Evolutionary conservation across 2,888 invertebrate species (phyloP).

Genomic region (Steinernema hermaphroditum): DNA sequence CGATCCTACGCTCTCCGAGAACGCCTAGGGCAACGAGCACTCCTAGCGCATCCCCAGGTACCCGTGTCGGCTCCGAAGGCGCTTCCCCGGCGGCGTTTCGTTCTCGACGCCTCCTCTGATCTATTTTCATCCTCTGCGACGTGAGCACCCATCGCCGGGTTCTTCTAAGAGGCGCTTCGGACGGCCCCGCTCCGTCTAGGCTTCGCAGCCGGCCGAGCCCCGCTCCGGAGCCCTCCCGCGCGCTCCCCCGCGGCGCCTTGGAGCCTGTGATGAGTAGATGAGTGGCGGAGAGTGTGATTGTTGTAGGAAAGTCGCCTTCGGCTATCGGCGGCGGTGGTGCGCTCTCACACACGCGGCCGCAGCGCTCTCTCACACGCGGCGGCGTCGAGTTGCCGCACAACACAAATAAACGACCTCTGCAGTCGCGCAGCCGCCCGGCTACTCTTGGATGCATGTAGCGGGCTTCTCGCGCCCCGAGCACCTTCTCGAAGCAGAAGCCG

Average conservation of each 20-base stretch:
- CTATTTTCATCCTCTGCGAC: slow-evolving; percentile 25
- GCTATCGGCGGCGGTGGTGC: slow-evolving; percentile 5
- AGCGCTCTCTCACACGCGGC: slow-evolving; percentile 12
- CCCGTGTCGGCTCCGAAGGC: too few relatives aligned
- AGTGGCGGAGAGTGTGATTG: too few relatives aligned
- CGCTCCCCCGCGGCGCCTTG: too few relatives aligned
- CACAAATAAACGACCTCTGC: slow-evolving; percentile 24
- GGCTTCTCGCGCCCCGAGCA: neutral
- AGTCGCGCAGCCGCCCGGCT: slow-evolving; percentile 6
- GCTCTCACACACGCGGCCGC: slow-evolving; percentile 4
- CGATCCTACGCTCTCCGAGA: too few relatives aligned
- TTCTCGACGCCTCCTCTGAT: slow-evolving; percentile 11
- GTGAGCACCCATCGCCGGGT: slow-evolving; percentile 4
- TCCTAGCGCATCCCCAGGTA: too few relatives aligned
- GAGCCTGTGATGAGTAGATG: too few relatives aligned
- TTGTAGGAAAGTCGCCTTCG: neutral
- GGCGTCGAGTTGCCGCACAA: slow-evolving; percentile 7
- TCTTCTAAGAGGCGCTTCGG: neutral
- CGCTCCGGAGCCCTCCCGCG: too few relatives aligned
- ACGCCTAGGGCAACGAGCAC: too few relatives aligned
- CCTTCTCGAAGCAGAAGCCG: slow-evolving; percentile 1
- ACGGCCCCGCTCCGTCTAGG: neutral
- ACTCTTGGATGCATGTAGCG: slow-evolving; percentile 8
- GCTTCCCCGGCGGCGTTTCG: too few relatives aligned
- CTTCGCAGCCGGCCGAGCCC: too few relatives aligned